phyloP scores from a whole-genome alignment of 2,888 invertebrate species.

The Andrena haemorrhoa region DNA sequence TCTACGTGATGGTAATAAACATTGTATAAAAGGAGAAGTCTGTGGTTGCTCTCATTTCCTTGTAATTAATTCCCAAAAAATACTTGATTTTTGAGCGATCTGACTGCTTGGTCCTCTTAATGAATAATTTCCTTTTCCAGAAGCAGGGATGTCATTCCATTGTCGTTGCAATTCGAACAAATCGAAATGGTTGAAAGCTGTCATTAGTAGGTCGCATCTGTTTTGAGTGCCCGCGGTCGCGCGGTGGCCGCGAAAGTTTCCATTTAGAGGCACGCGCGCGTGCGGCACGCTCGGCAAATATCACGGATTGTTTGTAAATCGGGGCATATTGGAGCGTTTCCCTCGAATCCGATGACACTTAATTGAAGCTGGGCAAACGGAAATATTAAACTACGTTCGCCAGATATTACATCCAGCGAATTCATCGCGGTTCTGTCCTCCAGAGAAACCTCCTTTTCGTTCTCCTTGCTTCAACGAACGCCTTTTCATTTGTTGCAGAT shows the following conservation, averaged over 20 bases:
- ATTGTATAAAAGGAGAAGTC: too few relatives aligned
- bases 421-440: neutral
- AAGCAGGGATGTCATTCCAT: too few relatives aligned
- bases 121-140: too few relatives aligned
- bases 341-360: slow-evolving; percentile 25
- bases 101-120: too few relatives aligned
- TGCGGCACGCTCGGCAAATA: slow-evolving; percentile 23
- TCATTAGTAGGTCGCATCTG: too few relatives aligned
- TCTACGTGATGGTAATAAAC: too few relatives aligned
- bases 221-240: neutral
- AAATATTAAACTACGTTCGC: slow-evolving; percentile 22
- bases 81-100: too few relatives aligned
- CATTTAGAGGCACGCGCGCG: neutral
- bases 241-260: neutral
- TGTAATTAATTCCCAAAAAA: too few relatives aligned
- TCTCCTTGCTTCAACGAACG: neutral
- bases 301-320: slow-evolving; percentile 39
- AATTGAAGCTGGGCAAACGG: slow-evolving; percentile 49
- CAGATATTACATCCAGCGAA: neutral
- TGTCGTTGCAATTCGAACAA: too few relatives aligned
- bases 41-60: too few relatives aligned
- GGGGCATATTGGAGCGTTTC: slow-evolving; percentile 30
- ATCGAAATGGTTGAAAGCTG: too few relatives aligned
- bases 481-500: slow-evolving; percentile 17
- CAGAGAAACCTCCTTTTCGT: neutral